phyloP scores from a whole-genome alignment of 2,888 invertebrate species.

The Netelia virgata region DNA sequence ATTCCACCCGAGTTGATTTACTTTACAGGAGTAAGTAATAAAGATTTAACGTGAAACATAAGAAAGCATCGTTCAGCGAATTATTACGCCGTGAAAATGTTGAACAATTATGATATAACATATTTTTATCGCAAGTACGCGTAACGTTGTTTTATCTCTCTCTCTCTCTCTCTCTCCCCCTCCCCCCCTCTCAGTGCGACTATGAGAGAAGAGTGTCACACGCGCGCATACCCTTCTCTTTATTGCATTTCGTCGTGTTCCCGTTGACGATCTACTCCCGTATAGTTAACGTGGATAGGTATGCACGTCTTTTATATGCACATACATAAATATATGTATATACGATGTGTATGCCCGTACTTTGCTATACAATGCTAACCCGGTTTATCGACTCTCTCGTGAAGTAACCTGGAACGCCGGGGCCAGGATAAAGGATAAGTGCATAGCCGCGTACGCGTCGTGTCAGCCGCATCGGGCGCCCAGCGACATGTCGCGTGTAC shows the following conservation, averaged over 20 bases:
- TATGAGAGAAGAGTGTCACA: slow-evolving; percentile 8
- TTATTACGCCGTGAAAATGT: neutral
- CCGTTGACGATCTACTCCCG: slow-evolving; percentile 16
- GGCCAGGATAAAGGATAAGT: slow-evolving; percentile 53
- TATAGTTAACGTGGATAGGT: slow-evolving; percentile 28
- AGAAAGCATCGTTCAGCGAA: neutral
- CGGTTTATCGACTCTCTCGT: slow-evolving; percentile 56
- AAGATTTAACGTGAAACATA: neutral
- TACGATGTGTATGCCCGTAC: slow-evolving; percentile 7
- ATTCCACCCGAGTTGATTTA: neutral
- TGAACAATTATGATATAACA: neutral
- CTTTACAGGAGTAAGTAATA: neutral
- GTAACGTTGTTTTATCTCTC: slow-evolving; percentile 11
- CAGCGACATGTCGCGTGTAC: slow-evolving; percentile 31
- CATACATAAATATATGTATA: slow-evolving; percentile 20
- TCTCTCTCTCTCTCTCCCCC: neutral
- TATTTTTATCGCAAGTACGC: neutral
- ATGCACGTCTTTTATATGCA: slow-evolving; percentile 21
- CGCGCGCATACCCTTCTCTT: slow-evolving; percentile 20
- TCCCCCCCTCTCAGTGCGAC: neutral
- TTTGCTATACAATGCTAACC: slow-evolving; percentile 49
- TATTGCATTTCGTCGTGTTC: slow-evolving; percentile 56
- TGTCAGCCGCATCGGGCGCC: slow-evolving; percentile 38
- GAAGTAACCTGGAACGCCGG: slow-evolving; percentile 44
- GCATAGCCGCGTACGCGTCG: slow-evolving; percentile 53